These are phyloP conservation scores for Proterorhinus semilunaris DNA, from an alignment of 2,113 vertebrate species.

Conservation along the genomic window DNA sequence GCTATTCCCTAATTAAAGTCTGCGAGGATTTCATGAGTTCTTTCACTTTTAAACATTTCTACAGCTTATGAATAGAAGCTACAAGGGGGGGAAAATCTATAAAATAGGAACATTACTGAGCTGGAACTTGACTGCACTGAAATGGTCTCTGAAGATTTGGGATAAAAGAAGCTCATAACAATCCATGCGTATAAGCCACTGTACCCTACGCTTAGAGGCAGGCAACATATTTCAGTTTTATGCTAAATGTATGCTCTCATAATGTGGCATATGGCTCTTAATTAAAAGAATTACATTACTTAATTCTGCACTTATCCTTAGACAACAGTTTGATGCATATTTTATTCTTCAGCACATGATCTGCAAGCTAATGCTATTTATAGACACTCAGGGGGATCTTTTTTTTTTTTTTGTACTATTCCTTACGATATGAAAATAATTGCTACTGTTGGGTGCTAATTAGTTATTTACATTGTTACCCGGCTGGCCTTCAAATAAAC, in stretches of 20 bases:
- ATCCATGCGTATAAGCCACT: constrained; percentile 9
- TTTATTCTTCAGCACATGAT: background rate
- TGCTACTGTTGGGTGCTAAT: constrained; percentile 1
- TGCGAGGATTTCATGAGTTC: background rate
- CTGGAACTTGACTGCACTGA: constrained; percentile 4
- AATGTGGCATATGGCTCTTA: background rate
- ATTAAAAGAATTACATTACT: background rate
- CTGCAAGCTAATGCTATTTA: background rate
- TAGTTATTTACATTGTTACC: constrained; percentile 7
- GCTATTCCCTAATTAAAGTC: background rate
- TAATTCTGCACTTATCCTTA: background rate
- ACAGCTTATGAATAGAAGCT: background rate
- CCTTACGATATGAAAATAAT: background rate
- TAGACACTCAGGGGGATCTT: background rate
- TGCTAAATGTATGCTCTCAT: background rate
- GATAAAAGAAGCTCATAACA: constrained; percentile 3
- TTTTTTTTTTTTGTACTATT: background rate
- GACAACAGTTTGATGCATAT: background rate
- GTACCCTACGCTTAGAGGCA: background rate
- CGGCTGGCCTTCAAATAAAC: constrained; percentile 34
- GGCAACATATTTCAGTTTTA: constrained; percentile 1
- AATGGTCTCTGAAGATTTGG: constrained; percentile 12
- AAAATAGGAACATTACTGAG: constrained; percentile 3
- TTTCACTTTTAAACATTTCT: background rate
- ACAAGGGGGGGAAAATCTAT: background rate